A percentile compares a stretch with the other conserved stretches of the same genome.
phyloP scores from a whole-genome alignment of 2,113 vertebrate species.

The Serinus canaria region DNA sequence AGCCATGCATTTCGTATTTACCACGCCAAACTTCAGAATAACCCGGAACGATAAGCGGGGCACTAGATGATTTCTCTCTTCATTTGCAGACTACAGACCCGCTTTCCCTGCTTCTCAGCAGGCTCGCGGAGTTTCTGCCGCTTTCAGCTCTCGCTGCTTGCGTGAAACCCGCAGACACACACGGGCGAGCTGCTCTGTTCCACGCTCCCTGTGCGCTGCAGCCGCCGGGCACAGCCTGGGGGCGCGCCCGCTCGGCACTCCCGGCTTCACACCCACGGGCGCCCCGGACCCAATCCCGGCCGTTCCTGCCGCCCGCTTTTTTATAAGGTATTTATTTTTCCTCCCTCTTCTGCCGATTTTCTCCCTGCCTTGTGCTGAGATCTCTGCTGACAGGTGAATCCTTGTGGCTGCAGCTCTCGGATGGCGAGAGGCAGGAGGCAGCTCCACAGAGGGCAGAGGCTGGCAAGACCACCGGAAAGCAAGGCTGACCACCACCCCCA shows the following conservation, averaged over 20 bases:
- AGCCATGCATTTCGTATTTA: background rate
- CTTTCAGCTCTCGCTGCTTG: background rate
- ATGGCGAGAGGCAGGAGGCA: background rate
- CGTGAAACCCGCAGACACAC: background rate
- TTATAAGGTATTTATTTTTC: background rate
- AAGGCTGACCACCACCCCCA: rapidly evolving
- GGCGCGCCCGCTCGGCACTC: background rate
- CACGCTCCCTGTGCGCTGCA: background rate
- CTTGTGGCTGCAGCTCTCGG: background rate
- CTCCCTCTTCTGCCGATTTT: background rate
- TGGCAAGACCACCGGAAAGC: background rate
- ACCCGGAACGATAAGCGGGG: background rate
- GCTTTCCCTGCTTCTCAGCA: background rate
- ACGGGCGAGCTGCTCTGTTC: rapidly evolving
- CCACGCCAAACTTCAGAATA: background rate
- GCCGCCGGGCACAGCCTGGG: background rate
- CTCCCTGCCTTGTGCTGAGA: background rate
- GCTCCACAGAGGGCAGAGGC: background rate
- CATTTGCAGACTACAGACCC: background rate
- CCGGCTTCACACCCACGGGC: background rate
- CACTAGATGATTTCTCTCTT: background rate
- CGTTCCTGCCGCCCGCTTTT: background rate
- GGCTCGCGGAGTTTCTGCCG: background rate
- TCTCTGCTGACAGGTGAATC: conserved; percentile 1
- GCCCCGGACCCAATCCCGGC: background rate